Evolutionary conservation across 2,113 vertebrate genomes (phyloP).

Genomic region (Nyctibius bracteatus): DNA sequence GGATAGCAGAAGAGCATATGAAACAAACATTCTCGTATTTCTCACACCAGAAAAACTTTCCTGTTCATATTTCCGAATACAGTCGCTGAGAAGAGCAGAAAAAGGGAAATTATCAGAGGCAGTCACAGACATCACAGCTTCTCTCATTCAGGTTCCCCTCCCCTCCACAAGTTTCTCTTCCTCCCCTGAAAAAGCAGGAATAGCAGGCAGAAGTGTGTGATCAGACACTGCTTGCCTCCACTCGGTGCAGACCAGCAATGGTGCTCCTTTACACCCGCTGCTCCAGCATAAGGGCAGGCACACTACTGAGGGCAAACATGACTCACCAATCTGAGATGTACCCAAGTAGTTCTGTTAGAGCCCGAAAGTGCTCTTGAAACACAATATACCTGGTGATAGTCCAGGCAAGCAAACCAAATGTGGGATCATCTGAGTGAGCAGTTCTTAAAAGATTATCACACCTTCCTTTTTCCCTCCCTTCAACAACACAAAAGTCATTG

Average conservation of each 20-base stretch:
- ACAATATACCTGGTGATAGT: no score
- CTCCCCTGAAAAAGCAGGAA: neutral
- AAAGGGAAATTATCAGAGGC: neutral
- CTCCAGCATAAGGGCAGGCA: neutral
- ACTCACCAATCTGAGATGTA: neutral
- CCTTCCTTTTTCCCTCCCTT: neutral
- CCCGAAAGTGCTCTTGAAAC: neutral
- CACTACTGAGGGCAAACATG: neutral
- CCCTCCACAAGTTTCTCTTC: neutral
- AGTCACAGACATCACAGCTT: neutral
- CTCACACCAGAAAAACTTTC: neutral
- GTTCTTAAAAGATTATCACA: neutral
- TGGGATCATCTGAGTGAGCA: neutral
- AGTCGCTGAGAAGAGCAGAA: neutral
- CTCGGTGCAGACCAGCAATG: neutral
- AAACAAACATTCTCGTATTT: neutral
- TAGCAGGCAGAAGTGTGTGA: neutral
- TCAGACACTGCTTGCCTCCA: neutral
- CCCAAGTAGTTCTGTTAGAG: neutral
- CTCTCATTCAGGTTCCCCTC: neutral
- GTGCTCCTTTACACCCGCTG: neutral
- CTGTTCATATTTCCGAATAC: accelerated
- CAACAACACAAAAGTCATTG: neutral
- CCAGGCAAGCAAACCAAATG: neutral
- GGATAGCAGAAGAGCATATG: neutral